Conservation (phyloP, 2,113 vertebrate species). For the Pachypanchax playfairii region DNA sequence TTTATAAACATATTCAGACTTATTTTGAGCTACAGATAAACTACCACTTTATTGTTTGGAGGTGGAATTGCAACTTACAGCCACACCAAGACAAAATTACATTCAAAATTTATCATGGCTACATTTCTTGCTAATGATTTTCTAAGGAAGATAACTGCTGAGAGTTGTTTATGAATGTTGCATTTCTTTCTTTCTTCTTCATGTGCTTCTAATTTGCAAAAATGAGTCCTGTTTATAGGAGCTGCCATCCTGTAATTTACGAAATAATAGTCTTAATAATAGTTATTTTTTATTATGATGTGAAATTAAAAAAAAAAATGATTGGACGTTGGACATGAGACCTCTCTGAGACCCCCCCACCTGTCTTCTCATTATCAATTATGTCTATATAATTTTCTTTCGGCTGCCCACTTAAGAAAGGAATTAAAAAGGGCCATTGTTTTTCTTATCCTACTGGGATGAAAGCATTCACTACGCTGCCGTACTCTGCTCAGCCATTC, state of each 20-base stretch:
- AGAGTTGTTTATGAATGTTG: neutral
- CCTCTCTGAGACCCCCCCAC: constrained; percentile 58
- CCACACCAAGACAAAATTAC: too few relatives aligned
- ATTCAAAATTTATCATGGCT: too few relatives aligned
- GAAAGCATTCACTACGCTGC: constrained; percentile 71
- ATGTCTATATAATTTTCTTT: constrained; percentile 75
- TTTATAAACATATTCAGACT: neutral
- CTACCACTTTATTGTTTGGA: neutral
- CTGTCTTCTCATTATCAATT: constrained; percentile 74
- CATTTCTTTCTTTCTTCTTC: neutral
- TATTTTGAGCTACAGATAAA: neutral
- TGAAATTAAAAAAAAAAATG: constrained; percentile 36
- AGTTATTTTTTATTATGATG: too few relatives aligned
- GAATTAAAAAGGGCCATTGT: constrained; percentile 76
- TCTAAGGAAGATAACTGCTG: neutral
- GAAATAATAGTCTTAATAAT: too few relatives aligned
- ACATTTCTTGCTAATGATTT: constrained; percentile 7
- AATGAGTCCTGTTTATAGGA: too few relatives aligned
- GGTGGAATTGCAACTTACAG: constrained; percentile 2
- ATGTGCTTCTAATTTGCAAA: too few relatives aligned
- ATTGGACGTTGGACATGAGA: constrained; percentile 51
- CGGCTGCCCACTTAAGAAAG: constrained; percentile 60
- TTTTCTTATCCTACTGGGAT: constrained; percentile 75
- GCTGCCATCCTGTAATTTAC: too few relatives aligned
- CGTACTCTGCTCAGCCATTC: constrained; percentile 48